Evolutionary conservation across 1,140 invertebrate genomes (phyloP).

Genomic region (Anastatus disparis): DNA sequence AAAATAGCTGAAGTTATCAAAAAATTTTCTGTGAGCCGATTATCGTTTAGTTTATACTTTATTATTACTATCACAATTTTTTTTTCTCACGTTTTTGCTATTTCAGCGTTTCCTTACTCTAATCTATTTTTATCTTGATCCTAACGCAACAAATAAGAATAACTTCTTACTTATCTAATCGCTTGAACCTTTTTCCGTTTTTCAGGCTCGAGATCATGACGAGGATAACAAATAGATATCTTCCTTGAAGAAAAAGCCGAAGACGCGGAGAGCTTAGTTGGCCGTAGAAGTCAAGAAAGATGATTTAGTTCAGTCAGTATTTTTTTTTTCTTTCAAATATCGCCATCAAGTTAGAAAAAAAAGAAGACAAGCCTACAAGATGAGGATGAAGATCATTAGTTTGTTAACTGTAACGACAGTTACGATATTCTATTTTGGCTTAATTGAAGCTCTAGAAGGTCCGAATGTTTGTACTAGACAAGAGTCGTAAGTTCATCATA

Average conservation of each 20-base stretch:
- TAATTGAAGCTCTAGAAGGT: slow-evolving; percentile 53
- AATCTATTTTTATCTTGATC: too few relatives aligned
- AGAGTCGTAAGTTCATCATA: slow-evolving; percentile 46
- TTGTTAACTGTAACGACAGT: background rate
- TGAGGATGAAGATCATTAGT: background rate
- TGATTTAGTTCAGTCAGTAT: slow-evolving; percentile 8
- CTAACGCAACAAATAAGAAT: too few relatives aligned
- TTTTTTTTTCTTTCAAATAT: background rate
- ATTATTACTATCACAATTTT: too few relatives aligned
- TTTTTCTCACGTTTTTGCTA: too few relatives aligned
- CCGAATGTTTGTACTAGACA: slow-evolving; percentile 61
- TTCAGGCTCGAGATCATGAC: background rate
- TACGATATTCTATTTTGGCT: background rate
- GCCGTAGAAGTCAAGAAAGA: background rate
- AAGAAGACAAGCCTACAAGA: background rate
- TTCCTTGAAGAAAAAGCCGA: background rate
- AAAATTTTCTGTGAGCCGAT: too few relatives aligned
- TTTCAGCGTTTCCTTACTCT: too few relatives aligned
- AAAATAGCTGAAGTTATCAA: too few relatives aligned
- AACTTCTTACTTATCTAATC: background rate
- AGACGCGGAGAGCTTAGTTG: background rate
- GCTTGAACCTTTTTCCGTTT: background rate
- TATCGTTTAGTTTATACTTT: too few relatives aligned
- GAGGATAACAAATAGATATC: background rate
- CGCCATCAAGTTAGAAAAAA: background rate